phyloP scores from a whole-genome alignment of 2,113 vertebrate species.

The Oryctolagus cuniculus region DNA sequence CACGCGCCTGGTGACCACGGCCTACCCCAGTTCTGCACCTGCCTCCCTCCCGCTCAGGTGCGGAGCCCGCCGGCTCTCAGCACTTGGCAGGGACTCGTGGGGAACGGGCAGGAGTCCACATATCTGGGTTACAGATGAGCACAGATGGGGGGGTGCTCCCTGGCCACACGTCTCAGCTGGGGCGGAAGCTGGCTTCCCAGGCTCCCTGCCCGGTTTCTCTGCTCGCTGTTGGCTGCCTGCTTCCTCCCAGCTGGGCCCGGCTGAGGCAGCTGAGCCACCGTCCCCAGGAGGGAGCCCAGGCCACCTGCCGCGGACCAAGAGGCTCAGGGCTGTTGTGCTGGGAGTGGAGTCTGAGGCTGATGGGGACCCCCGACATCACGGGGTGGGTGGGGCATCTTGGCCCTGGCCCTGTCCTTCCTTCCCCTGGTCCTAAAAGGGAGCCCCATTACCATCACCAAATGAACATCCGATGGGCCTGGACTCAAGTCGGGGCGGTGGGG shows the following conservation, averaged over 20 bases:
- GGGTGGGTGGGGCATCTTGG: neutral
- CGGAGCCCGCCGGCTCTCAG: neutral
- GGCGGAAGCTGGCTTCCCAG: fast-evolving
- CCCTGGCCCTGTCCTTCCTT: neutral
- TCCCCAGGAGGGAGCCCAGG: neutral
- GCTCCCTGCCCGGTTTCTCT: neutral
- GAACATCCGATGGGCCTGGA: neutral
- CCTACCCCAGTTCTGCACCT: neutral
- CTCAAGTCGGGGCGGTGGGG: no score
- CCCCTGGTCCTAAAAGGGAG: neutral
- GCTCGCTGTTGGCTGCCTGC: neutral
- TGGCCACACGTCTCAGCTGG: fast-evolving
- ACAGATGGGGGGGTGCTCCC: fast-evolving
- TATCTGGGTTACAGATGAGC: fast-evolving
- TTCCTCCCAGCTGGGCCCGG: neutral
- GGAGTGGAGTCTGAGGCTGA: neutral
- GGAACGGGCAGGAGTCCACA: fast-evolving
- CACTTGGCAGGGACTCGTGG: neutral
- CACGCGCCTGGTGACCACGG: neutral
- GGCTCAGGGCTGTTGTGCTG: neutral
- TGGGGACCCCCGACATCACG: neutral
- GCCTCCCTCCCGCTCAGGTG: neutral
- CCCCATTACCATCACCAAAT: neutral
- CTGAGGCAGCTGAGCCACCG: neutral
- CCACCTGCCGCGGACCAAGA: neutral